A percentile compares a stretch with the other conserved stretches of the same genome.
Conservation (phyloP, 2,797 vertebrate species). For the Cirrhinus molitorella region DNA sequence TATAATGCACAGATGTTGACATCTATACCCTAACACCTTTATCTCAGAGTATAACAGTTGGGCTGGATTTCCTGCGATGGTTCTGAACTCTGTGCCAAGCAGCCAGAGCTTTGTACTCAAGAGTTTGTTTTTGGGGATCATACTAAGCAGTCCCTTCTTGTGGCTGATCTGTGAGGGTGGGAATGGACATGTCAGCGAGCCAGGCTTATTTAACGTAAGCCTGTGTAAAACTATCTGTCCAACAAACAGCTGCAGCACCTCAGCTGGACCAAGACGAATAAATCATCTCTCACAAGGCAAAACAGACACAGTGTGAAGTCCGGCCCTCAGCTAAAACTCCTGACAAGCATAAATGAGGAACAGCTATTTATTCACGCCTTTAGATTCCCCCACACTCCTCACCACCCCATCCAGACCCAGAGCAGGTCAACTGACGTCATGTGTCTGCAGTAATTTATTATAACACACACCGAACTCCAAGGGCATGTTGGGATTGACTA, state of each 20-base stretch:
- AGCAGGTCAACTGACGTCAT: slow-evolving; percentile 55
- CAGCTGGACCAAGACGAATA: slow-evolving; percentile 70
- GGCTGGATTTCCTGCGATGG: neutral
- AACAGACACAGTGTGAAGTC: slow-evolving; percentile 74
- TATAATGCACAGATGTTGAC: slow-evolving; percentile 4
- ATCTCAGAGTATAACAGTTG: slow-evolving; percentile 4
- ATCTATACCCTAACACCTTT: slow-evolving; percentile 1
- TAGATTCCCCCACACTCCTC: slow-evolving; percentile 45
- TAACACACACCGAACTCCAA: slow-evolving; percentile 41
- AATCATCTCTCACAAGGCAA: slow-evolving; percentile 73
- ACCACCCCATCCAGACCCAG: slow-evolving; percentile 32
- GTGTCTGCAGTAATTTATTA: slow-evolving; percentile 48
- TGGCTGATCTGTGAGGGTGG: slow-evolving; percentile 51
- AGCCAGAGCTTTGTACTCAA: slow-evolving; percentile 41
- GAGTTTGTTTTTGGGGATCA: slow-evolving; percentile 61
- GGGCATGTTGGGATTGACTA: slow-evolving; percentile 44
- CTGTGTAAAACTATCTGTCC: slow-evolving; percentile 71
- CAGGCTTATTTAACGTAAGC: slow-evolving; percentile 69
- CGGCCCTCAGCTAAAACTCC: slow-evolving; percentile 67
- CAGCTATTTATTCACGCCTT: slow-evolving; percentile 68
- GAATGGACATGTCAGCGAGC: slow-evolving; percentile 65
- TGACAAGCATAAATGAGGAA: slow-evolving; percentile 73
- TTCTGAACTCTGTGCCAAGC: slow-evolving; percentile 46
- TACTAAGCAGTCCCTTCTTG: slow-evolving; percentile 61
- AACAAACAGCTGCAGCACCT: slow-evolving; percentile 75